These are phyloP conservation scores for Zaprionus gabonicus DNA, from an alignment of 1,140 invertebrate species.

Conservation along the genomic window DNA sequence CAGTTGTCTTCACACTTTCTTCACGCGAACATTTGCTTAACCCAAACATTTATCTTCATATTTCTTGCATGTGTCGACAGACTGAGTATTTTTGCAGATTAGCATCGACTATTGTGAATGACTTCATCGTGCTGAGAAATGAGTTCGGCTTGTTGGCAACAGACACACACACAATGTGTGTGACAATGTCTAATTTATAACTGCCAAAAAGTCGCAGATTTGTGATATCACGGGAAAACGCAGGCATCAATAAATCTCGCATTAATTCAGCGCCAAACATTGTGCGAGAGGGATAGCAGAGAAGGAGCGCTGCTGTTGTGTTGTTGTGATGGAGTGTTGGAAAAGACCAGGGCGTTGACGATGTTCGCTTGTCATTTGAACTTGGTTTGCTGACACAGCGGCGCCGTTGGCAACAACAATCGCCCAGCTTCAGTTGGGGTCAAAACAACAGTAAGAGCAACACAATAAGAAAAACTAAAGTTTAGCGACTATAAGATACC, in stretches of 20 bases:
- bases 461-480: not conserved
- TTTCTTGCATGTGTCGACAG: slow-evolving; percentile 13
- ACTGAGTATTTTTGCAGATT: slow-evolving; percentile 20
- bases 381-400: slow-evolving; percentile 44
- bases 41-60: slow-evolving; percentile 26
- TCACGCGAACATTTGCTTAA: not conserved
- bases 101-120: slow-evolving; percentile 31
- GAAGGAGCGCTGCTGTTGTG: not conserved
- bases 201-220: slow-evolving; percentile 66
- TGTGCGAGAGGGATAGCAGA: slow-evolving; percentile 6
- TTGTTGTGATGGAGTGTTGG: not conserved
- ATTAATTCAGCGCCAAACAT: slow-evolving; percentile 65
- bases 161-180: slow-evolving; percentile 21
- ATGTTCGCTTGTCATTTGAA: slow-evolving; percentile 53
- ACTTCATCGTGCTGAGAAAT: slow-evolving; percentile 50
- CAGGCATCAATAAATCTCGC: slow-evolving; percentile 72
- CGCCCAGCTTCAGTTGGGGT: not conserved
- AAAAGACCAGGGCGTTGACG: not conserved
- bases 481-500: not conserved
- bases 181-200: slow-evolving; percentile 69
- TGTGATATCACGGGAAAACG: slow-evolving; percentile 36
- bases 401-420: slow-evolving; percentile 23
- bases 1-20: not conserved
- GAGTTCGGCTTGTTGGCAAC: slow-evolving; percentile 33
- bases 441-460: slow-evolving; percentile 20